These are phyloP conservation scores for Glossosoma conforme DNA, from an alignment of 1,140 invertebrate species.

Conservation along the genomic window DNA sequence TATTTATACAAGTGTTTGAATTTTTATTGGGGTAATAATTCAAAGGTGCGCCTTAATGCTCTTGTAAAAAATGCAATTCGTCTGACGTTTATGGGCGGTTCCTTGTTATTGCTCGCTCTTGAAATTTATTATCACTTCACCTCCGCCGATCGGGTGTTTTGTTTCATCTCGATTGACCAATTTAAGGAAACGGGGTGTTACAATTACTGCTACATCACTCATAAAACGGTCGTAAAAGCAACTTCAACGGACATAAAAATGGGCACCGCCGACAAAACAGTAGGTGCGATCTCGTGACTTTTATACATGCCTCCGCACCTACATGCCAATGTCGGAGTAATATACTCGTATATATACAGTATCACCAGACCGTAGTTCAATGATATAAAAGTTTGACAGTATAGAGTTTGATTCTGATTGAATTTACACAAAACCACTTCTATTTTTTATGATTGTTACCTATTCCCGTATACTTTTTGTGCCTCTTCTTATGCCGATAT, in stretches of 20 bases:
- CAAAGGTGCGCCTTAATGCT: neutral
- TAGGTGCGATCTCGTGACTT: slow-evolving; percentile 19
- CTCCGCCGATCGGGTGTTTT: slow-evolving; percentile 25
- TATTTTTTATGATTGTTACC: too few relatives aligned
- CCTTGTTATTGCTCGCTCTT: slow-evolving; percentile 15
- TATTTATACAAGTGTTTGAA: too few relatives aligned
- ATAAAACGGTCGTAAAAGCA: slow-evolving; percentile 31
- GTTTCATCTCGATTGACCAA: slow-evolving; percentile 33
- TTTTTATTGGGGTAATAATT: neutral
- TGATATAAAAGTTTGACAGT: too few relatives aligned
- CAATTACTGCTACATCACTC: slow-evolving; percentile 32
- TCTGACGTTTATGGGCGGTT: slow-evolving; percentile 13
- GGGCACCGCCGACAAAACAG: slow-evolving; percentile 20
- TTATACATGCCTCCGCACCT: too few relatives aligned
- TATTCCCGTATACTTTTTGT: too few relatives aligned
- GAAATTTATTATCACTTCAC: slow-evolving; percentile 30
- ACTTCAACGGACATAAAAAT: slow-evolving; percentile 32
- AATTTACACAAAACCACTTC: too few relatives aligned
- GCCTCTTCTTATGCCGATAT: too few relatives aligned
- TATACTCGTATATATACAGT: too few relatives aligned
- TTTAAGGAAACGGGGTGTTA: slow-evolving; percentile 32
- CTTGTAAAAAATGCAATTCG: slow-evolving; percentile 12
- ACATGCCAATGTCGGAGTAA: too few relatives aligned
- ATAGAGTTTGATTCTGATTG: too few relatives aligned
- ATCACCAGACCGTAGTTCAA: too few relatives aligned